Evolutionary conservation across 2,113 vertebrate species (phyloP), one percentile per base, ranked within the genome.

Genomic region (Hyperoodon ampullatus): DNA sequence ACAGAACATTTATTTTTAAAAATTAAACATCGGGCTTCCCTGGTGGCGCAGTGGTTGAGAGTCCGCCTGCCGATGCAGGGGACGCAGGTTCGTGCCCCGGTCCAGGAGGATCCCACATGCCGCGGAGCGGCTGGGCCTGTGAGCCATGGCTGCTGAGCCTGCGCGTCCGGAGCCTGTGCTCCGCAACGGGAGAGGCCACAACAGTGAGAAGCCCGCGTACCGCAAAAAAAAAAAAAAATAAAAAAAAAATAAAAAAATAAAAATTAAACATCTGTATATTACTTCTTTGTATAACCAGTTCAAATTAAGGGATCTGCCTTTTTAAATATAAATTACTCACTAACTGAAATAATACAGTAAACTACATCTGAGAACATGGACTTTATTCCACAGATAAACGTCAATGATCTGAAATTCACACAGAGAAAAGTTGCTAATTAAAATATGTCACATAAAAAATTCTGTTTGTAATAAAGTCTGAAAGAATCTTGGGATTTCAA

Each of bases 361-460:
- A 81, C 33, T 83, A 82, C 42, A 86, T 33, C 39, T 75, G 92
- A 85, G n/a, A 42, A 92, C 35, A 94, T 23, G 12, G 8, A n/a
- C n/a, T 92, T 66, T 42, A 90, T 65, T 23, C 28, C 83, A 93
- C 6, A 58, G 26, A 87, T 78, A 84, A 75, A 42, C n/a, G 5
- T 90, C 81, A 93, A 53, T 75, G 53, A 58, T 81, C 42, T 86
- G 11, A 97, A 96, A 94, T 88, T 68, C 80, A 88, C 33, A 95
- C 0, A 88, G 15, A 96, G 65, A 88, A 89, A 97, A 93, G 19
- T 77, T 80, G 68, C 13, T 85, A 42, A 63, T 23, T 85, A 80
- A 39, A 93, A 65, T 50, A 74, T 9, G 23, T 60, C 53, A 70
- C 33, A 96, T 12, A 65, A 95, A 96, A 90, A 77, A 83, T 87